Percentiles rank a stretch among this genome's conserved stretches.
Evolutionary conservation across 2,113 vertebrate genomes (phyloP).

Genomic region (Pelecanus crispus): DNA sequence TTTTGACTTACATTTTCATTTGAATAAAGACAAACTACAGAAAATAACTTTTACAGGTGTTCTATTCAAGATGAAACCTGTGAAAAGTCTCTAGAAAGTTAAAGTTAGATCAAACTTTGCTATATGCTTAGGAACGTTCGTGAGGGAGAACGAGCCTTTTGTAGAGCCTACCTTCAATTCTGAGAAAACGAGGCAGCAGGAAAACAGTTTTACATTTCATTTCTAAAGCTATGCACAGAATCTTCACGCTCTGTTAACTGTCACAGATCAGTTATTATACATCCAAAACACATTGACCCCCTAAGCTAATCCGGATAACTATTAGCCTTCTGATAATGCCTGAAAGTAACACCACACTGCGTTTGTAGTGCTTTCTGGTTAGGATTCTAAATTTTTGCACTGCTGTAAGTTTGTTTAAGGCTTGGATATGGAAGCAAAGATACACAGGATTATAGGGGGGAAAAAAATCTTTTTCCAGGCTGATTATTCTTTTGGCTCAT

Average conservation of each 20-base stretch:
- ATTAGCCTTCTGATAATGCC: background rate
- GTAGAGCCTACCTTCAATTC: background rate
- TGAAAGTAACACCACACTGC: background rate
- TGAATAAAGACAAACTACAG: background rate
- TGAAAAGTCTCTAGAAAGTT: background rate
- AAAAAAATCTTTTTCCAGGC: background rate
- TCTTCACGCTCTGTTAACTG: background rate
- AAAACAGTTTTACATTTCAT: background rate
- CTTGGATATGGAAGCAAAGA: background rate
- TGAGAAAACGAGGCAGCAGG: background rate
- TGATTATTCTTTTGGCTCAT: background rate
- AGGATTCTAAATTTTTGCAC: background rate
- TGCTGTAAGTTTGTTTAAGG: background rate
- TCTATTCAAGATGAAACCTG: background rate
- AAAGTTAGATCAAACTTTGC: background rate
- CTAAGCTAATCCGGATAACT: background rate
- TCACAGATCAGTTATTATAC: background rate
- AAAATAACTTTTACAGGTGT: background rate
- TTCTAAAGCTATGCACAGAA: background rate
- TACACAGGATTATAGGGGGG: background rate
- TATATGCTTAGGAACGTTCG: background rate
- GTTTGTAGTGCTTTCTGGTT: background rate
- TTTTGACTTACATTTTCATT: background rate
- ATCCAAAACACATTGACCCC: background rate
- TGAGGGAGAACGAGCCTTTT: background rate